Percentiles rank a stretch among this genome's conserved stretches.
These are phyloP conservation scores for Alligator sinensis DNA, from an alignment of 2,113 vertebrate genomes.

Conservation along the genomic window DNA sequence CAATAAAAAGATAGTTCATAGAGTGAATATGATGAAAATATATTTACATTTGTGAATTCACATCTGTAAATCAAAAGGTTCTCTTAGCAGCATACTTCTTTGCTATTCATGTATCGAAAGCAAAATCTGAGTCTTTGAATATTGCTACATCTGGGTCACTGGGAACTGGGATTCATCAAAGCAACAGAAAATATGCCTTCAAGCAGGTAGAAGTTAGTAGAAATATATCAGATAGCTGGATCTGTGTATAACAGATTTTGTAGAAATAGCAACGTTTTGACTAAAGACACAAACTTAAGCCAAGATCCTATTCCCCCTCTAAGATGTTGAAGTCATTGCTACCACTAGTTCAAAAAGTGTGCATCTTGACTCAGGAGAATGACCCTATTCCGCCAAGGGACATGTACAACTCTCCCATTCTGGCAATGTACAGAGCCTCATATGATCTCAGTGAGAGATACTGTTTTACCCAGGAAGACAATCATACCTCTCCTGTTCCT, in stretches of 20 bases:
- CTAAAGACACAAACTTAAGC: too few species aligned
- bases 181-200: neutral
- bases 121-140: neutral
- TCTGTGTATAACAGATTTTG: fast-evolving
- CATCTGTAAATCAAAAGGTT: neutral
- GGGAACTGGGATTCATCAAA: neutral
- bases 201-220: neutral
- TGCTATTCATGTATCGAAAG: neutral
- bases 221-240: neutral
- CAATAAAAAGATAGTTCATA: neutral
- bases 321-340: too few species aligned
- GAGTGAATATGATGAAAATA: neutral
- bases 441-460: too few species aligned
- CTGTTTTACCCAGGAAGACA: too few species aligned
- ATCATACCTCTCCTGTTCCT: too few species aligned
- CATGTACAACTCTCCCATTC: too few species aligned
- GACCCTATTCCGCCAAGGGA: too few species aligned
- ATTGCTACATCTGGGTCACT: neutral
- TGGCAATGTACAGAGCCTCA: too few species aligned
- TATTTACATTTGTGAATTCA: neutral
- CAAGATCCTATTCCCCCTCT: too few species aligned
- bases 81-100: neutral
- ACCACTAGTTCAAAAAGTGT: too few species aligned
- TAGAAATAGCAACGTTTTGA: too few species aligned
- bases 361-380: too few species aligned